Conservation (phyloP, 2,113 vertebrate genomes). For the Melanostigma gelatinosum region DNA sequence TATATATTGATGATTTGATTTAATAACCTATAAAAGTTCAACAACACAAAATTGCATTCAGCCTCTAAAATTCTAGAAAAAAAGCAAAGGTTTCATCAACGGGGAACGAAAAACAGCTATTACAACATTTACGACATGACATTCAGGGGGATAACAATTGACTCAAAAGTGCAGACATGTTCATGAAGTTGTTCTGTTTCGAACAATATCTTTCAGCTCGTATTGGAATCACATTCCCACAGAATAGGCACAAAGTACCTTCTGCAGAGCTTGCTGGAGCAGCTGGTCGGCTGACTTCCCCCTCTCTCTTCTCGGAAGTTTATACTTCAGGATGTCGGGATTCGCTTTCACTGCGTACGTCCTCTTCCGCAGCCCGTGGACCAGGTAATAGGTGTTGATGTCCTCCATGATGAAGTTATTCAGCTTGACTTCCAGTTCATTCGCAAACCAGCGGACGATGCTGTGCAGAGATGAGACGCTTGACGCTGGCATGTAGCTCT, state of each 20-base stretch:
- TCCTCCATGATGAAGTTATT: slow-evolving; percentile 43
- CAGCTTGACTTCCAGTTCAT: slow-evolving; percentile 12
- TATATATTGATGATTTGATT: too few species aligned
- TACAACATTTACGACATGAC: too few species aligned
- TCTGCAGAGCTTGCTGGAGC: slow-evolving; percentile 36
- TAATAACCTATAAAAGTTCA: too few species aligned
- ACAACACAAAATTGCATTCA: too few species aligned
- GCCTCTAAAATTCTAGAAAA: too few species aligned
- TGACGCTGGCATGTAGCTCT: neutral
- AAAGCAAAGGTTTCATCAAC: too few species aligned
- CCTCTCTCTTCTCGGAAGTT: neutral
- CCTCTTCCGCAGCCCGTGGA: neutral
- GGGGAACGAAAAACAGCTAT: too few species aligned
- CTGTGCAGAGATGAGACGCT: slow-evolving; percentile 15
- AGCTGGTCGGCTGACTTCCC: neutral
- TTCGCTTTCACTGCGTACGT: neutral
- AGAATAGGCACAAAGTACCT: slow-evolving; percentile 4
- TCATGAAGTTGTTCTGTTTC: too few species aligned
- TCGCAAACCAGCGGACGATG: slow-evolving; percentile 22
- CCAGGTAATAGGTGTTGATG: slow-evolving; percentile 47
- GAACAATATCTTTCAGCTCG: too few species aligned
- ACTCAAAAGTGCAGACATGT: too few species aligned
- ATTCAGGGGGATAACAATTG: too few species aligned
- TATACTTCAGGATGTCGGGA: slow-evolving; percentile 40
- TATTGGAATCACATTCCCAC: neutral